Base-by-base conservation (phyloP, 2,888 invertebrate species). In the Ectemnius continuus region DNA sequence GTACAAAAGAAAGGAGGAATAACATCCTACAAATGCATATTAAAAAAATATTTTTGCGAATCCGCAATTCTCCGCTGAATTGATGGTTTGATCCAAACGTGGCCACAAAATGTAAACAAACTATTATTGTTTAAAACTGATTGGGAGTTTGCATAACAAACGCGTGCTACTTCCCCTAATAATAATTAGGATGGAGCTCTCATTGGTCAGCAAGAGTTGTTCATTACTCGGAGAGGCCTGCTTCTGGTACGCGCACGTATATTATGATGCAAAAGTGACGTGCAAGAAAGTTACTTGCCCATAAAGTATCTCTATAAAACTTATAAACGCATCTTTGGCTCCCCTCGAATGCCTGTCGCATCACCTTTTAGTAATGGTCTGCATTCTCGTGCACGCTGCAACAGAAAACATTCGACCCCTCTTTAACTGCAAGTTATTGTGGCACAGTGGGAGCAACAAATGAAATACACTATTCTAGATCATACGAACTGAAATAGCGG, bases 301-400 rank as follows among this genome's bases (percentile, higher is more conserved):
- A 73, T 80, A 83, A 85, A 85, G 84, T 85, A 85, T 87, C 75
- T 80, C 84, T 85, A 84, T 84, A 86, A 87, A 85, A 86, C 85
- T 88, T 89, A 88, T 85, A 88, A 87, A 88, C 88, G 89, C 88
- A 89, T 91, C 90, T 91, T 91, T 91, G 90, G 90, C 89, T 90
- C 90, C 89, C 88, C 85, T 80, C 64, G 76, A 81, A 79, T 83
- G 76, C 82, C 80, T 73, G 75, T 67, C 72, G 75, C 64, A 75
- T 68, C 72, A 76, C 70, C 77, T 78, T 74, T 84, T 90, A 91
- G 73, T 89, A 88, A 77, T 87, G 87, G 67, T 88, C 88, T 65
- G 90, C 88, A 85, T 91, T 89, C 82, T 91, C 91, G 83, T 90
- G 91, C 73, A 91, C 90, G 81, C 91, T 91, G 87, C 2, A 90